These are phyloP conservation scores for Semaprochilodus insignis DNA, from an alignment of 2,797 vertebrate genomes.

Conservation along the genomic window DNA sequence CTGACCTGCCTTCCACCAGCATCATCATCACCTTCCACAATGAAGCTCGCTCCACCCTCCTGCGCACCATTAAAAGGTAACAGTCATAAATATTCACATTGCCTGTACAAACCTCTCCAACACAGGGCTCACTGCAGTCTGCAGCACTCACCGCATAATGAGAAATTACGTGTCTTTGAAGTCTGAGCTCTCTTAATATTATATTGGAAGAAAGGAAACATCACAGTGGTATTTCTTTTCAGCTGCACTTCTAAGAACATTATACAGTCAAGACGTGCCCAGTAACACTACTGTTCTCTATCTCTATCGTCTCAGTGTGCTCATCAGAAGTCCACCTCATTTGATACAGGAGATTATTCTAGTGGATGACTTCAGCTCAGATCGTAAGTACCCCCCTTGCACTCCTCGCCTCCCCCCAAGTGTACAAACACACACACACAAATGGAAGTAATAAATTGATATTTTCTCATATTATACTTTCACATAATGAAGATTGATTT, in stretches of 20 bases:
- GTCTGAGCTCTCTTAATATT: conserved; percentile 1
- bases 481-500: conserved; percentile 9
- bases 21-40: conserved; percentile 98
- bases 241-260: background rate
- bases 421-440: background rate
- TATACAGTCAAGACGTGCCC: background rate
- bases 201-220: background rate
- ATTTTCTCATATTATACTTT: background rate
- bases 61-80: conserved; percentile 95
- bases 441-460: background rate
- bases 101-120: background rate
- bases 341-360: conserved; percentile 96
- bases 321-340: conserved; percentile 87
- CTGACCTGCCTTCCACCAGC: conserved; percentile 89
- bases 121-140: background rate
- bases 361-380: conserved; percentile 97
- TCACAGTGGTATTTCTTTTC: background rate
- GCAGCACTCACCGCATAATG: background rate
- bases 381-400: conserved; percentile 83
- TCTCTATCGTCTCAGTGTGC: conserved; percentile 78
- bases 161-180: conserved; percentile 2
- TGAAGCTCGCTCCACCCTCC: conserved; percentile 93
- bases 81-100: background rate
- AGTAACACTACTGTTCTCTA: conserved; percentile 2
- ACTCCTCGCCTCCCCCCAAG: background rate